Base-by-base conservation (phyloP, 2,797 vertebrate genomes). In the Sebastiscus albofasciatus region DNA sequence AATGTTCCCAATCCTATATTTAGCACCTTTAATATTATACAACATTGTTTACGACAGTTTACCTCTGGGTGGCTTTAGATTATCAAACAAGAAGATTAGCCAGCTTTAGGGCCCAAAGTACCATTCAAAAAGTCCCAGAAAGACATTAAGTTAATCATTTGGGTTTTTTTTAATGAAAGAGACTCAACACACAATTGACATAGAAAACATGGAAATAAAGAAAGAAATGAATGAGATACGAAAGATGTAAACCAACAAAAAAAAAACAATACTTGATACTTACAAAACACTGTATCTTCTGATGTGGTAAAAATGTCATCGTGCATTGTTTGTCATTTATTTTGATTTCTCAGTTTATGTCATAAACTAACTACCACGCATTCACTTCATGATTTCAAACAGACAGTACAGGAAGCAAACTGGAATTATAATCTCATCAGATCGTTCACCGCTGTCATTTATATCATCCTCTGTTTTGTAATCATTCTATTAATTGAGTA, bases 401-500 rank as follows among this genome's bases (percentile, higher is more conserved):
- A 29, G 67, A n/a, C 59, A 59, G 65, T 24, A 80, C 60, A 64
- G 31, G 10, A 83, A 31, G 10, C 29, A 42, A 65, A 18, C 65
- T 59, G 60, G 46, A 77, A 29, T 8, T 59, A 26, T 81, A 83
- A 86, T 81, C 64, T 75, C 70, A 86, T 87, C 79, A 86, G 72
- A 88, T 90, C 62, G 26, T 66, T 83, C 42, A 9, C 54, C 39
- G 58, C 39, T 60, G 16, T 75, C 64, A 79, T 85, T 46, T 66
- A 34, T 39, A 76, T 69, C 72, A 81, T 86, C 62, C 42, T 73
- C 18, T 71, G 29, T 71, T 72, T 80, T 52, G 67, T 75, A 42
- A 79, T 87, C 58, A 85, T 72, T 73, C 71, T 68, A 68, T 78
- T 85, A 79, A 82, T 84, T 82, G 87, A 95, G 33, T 83, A 59